Evolutionary conservation across 2,888 invertebrate species (phyloP).

Genomic region (Lochmaea crataegi): DNA sequence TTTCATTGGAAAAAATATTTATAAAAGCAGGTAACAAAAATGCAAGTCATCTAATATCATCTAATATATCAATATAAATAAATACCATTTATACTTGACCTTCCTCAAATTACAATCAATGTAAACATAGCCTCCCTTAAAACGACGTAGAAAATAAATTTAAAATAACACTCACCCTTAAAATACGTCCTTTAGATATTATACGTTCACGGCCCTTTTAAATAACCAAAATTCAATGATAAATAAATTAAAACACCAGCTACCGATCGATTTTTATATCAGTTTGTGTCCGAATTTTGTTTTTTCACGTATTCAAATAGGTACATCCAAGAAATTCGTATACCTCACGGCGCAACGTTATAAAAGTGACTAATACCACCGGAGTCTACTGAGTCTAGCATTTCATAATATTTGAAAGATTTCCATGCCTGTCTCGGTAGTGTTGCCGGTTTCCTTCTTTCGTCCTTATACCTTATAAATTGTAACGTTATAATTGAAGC

Average conservation of each 20-base stretch:
- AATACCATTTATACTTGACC: background rate
- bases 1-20: too few relatives aligned
- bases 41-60: too few relatives aligned
- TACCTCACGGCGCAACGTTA: background rate
- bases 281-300: background rate
- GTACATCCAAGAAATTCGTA: background rate
- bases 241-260: conserved; percentile 1
- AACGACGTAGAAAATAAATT: background rate
- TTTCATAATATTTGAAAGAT: conserved; percentile 15
- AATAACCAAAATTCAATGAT: background rate
- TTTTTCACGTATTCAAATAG: background rate
- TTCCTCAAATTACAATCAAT: background rate
- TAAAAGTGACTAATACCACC: background rate
- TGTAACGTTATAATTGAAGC: too few relatives aligned
- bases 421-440: background rate
- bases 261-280: background rate
- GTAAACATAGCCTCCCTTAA: conserved; percentile 7
- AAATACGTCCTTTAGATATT: background rate
- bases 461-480: background rate
- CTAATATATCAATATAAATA: background rate
- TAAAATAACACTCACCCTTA: conserved; percentile 11
- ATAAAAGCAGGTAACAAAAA: too few relatives aligned
- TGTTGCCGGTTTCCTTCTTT: background rate
- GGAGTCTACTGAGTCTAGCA: background rate
- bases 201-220: background rate